phyloP scores from a whole-genome alignment of 2,888 invertebrate species.

The Notodonta ziczac region DNA sequence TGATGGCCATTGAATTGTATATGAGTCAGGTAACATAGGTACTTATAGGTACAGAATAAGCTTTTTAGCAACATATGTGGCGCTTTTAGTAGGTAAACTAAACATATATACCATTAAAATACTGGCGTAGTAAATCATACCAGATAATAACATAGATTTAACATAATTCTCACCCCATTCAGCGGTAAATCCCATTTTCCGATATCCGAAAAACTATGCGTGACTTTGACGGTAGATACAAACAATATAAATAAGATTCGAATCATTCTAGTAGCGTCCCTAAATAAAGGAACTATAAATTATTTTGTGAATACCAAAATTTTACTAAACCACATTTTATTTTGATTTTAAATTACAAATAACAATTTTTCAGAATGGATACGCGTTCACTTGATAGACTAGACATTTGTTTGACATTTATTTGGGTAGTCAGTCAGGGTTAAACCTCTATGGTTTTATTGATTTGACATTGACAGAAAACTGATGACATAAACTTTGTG shows the following conservation, averaged over 20 bases:
- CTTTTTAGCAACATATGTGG: too few relatives aligned
- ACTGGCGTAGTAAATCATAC: too few relatives aligned
- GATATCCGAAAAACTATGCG: constrained; percentile 83
- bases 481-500: too few relatives aligned
- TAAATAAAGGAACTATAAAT: constrained; percentile 20
- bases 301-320: constrained; percentile 37
- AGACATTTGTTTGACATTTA: constrained; percentile 13
- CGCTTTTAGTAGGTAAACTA: too few relatives aligned
- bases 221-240: constrained; percentile 57
- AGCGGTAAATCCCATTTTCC: constrained; percentile 88
- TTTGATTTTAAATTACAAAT: constrained; percentile 28
- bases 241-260: constrained; percentile 59
- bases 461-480: too few relatives aligned
- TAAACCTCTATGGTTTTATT: too few relatives aligned
- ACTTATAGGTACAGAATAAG: too few relatives aligned
- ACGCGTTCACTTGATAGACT: constrained; percentile 31
- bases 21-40: too few relatives aligned
- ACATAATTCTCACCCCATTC: constrained; percentile 71
- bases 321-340: constrained; percentile 45
- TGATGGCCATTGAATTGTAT: not conserved
- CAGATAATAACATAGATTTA: too few relatives aligned
- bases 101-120: too few relatives aligned
- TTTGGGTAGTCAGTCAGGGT: too few relatives aligned
- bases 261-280: constrained; percentile 53
- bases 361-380: constrained; percentile 29